A percentile compares a stretch with the other conserved stretches of the same genome.
These are phyloP conservation scores for Taeniopygia guttata DNA, from an alignment of 2,797 vertebrate genomes.

Conservation along the genomic window DNA sequence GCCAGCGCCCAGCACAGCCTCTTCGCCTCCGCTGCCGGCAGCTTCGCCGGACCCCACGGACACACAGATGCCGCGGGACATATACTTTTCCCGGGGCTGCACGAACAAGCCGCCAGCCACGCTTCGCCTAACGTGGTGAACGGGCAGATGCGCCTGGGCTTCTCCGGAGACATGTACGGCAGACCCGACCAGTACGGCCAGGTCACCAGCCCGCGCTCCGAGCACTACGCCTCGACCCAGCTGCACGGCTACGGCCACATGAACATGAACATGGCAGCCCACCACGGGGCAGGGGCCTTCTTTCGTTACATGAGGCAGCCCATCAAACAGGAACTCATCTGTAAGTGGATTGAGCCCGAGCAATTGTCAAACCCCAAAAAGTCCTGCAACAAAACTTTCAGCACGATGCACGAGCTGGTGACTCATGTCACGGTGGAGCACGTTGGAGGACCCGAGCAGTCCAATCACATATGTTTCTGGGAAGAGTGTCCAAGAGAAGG, in stretches of 20 bases:
- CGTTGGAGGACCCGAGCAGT: slow-evolving; percentile 94
- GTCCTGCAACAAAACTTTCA: slow-evolving; percentile 98
- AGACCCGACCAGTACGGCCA: slow-evolving; percentile 96
- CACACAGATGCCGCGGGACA: slow-evolving; percentile 95
- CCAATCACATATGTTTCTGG: slow-evolving; percentile 78
- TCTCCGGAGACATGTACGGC: slow-evolving; percentile 99
- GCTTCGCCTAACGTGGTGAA: slow-evolving; percentile 96
- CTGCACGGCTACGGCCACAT: slow-evolving; percentile 96
- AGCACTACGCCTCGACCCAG: slow-evolving; percentile 95
- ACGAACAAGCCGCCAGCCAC: slow-evolving; percentile 93
- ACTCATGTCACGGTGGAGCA: slow-evolving; percentile 97
- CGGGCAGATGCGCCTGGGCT: slow-evolving; percentile 97
- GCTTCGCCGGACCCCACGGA: slow-evolving; percentile 91
- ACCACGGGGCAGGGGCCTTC: slow-evolving; percentile 92
- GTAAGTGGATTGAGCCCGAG: slow-evolving; percentile 95
- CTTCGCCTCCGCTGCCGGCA: slow-evolving; percentile 80
- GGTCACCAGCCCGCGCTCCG: slow-evolving; percentile 94
- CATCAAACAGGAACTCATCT: slow-evolving; percentile 98
- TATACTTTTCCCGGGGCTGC: slow-evolving; percentile 96
- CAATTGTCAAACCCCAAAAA: slow-evolving; percentile 87
- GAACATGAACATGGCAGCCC: slow-evolving; percentile 92
- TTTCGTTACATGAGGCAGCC: slow-evolving; percentile 98
- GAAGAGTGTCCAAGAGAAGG: slow-evolving; percentile 97
- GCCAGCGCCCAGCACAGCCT: slow-evolving; percentile 84
- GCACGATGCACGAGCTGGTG: slow-evolving; percentile 97